Base-by-base conservation (phyloP, 2,888 invertebrate genomes). In the Pyrocoelia pectoralis region DNA sequence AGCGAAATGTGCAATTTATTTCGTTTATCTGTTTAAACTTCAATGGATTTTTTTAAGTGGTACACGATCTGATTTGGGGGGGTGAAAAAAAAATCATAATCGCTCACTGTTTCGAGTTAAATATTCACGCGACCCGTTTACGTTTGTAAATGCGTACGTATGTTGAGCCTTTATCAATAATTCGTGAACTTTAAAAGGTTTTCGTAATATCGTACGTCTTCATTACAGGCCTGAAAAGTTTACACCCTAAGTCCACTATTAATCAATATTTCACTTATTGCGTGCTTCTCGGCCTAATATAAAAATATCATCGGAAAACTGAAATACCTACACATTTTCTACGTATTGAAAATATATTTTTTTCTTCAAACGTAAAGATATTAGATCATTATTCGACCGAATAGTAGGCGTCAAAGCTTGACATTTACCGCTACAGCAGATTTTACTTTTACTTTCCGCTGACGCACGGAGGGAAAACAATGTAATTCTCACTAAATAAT, bases 191-290 rank as follows among this genome's bases (percentile, higher is more conserved):
- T 58, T 63, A 57, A 63, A 57, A 63, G 63, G 57, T 63, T 63
- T 63, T 33, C 50, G 63, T 55, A 63, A 63, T 63, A 63, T 63
- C 63, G 51, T 63, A 54, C 58, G 63, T 63, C 63, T 63, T 63
- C 63, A 63, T 63, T 58, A 43, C 14, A 17, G 38, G 49, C 54
- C 55, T 56, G 55, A 63, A 63, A 63, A 63, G 38, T 56, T 19
- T 52, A 38, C n/a, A n/a, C 2, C 33, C 2, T 33, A 33, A n/a
- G 33, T 8, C 33, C 8, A n/a, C 33, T 6, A 10, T n/a, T 33
- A 10, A n/a, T n/a, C n/a, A n/a, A n/a, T n/a, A n/a, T 33, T 33
- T 33, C 33, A 33, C 33, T 10, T 33, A 33, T 33, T n/a, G n/a
- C 33, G 3, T n/a, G n/a, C 33, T 8, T 33, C 4, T 24, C 24